Percentiles rank a stretch among this genome's conserved stretches.
phyloP scores from a whole-genome alignment of 1,140 invertebrate genomes.

The Rhagoletis pomonella region DNA sequence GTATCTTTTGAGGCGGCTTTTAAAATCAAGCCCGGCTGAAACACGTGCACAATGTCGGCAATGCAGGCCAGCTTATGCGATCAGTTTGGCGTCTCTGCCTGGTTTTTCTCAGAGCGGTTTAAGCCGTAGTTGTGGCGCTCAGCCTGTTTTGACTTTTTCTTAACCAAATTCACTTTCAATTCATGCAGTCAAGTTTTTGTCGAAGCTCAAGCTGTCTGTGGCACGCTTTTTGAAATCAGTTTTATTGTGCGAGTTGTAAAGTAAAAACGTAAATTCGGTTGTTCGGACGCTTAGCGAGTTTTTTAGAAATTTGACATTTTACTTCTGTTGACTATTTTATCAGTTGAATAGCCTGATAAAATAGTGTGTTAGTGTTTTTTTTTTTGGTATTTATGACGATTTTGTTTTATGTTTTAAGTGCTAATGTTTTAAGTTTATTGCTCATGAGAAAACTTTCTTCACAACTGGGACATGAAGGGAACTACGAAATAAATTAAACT shows the following conservation, averaged over 20 bases:
- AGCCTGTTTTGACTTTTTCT: not conserved
- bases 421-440: too few species aligned
- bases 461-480: too few species aligned
- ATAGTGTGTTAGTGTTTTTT: too few species aligned
- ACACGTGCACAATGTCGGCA: not conserved
- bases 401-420: too few species aligned
- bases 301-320: too few species aligned
- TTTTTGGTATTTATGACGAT: too few species aligned
- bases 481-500: too few species aligned
- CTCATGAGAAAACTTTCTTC: too few species aligned
- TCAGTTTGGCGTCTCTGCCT: too few species aligned
- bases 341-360: too few species aligned
- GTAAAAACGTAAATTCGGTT: constrained; percentile 12
- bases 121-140: not conserved
- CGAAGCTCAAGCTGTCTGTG: not conserved
- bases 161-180: constrained; percentile 24
- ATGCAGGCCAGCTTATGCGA: not conserved
- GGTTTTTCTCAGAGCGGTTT: not conserved
- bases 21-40: not conserved
- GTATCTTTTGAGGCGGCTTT: not conserved
- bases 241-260: constrained; percentile 9
- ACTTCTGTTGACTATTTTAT: too few species aligned
- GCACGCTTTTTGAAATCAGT: not conserved
- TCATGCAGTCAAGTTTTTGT: not conserved
- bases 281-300: not conserved